Base-by-base conservation (phyloP, 1,140 invertebrate species). In the Battus philenor region DNA sequence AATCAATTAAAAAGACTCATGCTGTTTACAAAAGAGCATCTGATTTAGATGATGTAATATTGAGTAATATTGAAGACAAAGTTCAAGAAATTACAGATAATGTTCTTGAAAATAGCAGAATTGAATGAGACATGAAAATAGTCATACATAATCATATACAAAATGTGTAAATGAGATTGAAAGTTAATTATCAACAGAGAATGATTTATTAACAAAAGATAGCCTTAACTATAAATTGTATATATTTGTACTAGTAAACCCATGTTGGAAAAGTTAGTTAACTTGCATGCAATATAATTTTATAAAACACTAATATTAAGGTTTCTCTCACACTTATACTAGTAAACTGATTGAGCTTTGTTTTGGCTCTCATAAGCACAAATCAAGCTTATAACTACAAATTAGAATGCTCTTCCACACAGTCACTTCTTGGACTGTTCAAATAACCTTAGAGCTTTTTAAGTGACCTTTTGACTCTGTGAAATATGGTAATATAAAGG, bases 61-160 rank as follows among this genome's bases (percentile, higher is more conserved):
- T 82, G 11, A 53, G 31, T 2, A 26, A 69, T 31, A 64, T 67
- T 52, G 69, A 80, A 47, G 41, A 65, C 4, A 72, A 65, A 61
- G 50, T 81, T 4, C 62, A 71, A 1, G 60, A 53, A 49, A 51
- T 80, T 10, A 78, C 68, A 39, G 61, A 75, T 12, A 68, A 77
- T 50, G 71, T 82, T 34, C 49, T 84, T 13, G 69, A 81, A 36
- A 78, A 78, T 33, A 84, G 77, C 62, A 69, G 64, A 47, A 44
- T 77, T 26, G 68, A 63, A 26, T 47, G 44, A 26, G n/a, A n/a
- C n/a, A n/a, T n/a, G n/a, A n/a, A n/a, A n/a, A 17, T 1, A 13
- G 13, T 9, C 17, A 12, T 16, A 17, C 15, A 1, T 17, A 15
- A 24, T 24, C 9, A n/a, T n/a, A n/a, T 13, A 13, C 10, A 32